Evolutionary conservation across 2,113 vertebrate species (phyloP).

Genomic region (Pterophyllum scalare): DNA sequence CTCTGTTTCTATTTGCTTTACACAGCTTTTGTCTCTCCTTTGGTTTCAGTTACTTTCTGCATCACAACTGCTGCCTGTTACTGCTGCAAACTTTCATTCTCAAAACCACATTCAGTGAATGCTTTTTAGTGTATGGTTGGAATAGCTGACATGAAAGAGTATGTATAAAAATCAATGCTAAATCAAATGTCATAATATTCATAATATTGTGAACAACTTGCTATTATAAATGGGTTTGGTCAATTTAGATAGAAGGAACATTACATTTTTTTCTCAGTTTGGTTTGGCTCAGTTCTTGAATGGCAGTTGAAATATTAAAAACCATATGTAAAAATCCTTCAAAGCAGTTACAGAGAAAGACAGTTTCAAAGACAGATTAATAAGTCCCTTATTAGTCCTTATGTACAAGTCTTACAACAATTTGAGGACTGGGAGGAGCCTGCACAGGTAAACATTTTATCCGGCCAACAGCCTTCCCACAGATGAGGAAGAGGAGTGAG

Average conservation of each 20-base stretch:
- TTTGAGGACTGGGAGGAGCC: too few relatives aligned
- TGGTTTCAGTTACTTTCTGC: neutral
- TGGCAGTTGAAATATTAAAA: neutral
- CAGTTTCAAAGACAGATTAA: too few relatives aligned
- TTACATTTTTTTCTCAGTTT: neutral
- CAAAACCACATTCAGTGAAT: neutral
- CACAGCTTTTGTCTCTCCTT: constrained; percentile 40
- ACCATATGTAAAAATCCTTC: neutral
- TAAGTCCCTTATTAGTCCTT: too few relatives aligned
- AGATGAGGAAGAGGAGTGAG: too few relatives aligned
- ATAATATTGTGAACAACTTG: neutral
- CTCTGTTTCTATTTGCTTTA: constrained; percentile 34
- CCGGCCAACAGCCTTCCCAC: too few relatives aligned
- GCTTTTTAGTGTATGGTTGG: neutral
- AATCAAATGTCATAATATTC: neutral
- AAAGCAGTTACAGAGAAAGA: too few relatives aligned
- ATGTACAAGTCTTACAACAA: too few relatives aligned
- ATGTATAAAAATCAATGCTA: neutral
- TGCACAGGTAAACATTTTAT: too few relatives aligned
- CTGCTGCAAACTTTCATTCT: neutral
- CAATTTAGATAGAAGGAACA: neutral
- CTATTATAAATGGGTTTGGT: neutral
- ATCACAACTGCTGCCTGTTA: neutral
- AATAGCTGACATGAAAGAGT: neutral
- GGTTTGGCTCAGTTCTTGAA: neutral